Evolutionary conservation across 64 coral and sea anemone species (phyloP).

Genomic region (Montipora efflorescens): DNA sequence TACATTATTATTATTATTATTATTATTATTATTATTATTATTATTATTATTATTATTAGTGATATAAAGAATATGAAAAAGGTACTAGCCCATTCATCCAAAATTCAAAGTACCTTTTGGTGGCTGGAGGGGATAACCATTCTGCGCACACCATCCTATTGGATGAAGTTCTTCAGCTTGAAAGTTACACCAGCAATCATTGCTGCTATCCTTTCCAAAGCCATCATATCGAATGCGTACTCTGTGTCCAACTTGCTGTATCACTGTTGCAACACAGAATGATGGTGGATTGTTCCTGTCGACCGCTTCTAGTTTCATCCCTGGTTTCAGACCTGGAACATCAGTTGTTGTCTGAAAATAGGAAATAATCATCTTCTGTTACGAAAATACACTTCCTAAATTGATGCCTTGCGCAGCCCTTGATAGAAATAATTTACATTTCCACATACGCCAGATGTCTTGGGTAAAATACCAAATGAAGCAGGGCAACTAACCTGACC

Average conservation of each 20-base stretch:
- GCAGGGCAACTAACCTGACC: too few species aligned
- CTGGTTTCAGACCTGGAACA: constrained; percentile 96
- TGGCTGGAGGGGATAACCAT: constrained; percentile 96
- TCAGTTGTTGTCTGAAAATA: constrained; percentile 41
- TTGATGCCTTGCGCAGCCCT: too few species aligned
- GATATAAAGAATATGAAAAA: too few species aligned
- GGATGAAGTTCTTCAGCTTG: constrained; percentile 99
- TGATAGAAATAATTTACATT: too few species aligned
- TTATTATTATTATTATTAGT: too few species aligned
- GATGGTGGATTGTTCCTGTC: constrained; percentile 99
- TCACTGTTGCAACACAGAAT: constrained; percentile 96
- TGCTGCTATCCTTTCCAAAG: constrained; percentile 88
- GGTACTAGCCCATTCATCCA: too few species aligned
- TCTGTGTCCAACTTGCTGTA: constrained; percentile 88
- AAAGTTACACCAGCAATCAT: constrained; percentile 98
- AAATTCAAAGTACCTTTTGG: constrained; percentile 76
- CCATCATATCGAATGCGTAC: constrained; percentile 97
- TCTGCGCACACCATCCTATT: constrained; percentile 99
- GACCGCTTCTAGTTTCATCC: constrained; percentile 99
- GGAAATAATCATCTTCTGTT: too few species aligned
- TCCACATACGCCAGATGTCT: too few species aligned
- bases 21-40: too few species aligned
- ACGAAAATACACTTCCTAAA: too few species aligned
- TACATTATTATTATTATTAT: too few species aligned
- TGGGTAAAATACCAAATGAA: too few species aligned